Evolutionary conservation across 1,140 invertebrate species (phyloP).

Genomic region (Diorhabda elongata): DNA sequence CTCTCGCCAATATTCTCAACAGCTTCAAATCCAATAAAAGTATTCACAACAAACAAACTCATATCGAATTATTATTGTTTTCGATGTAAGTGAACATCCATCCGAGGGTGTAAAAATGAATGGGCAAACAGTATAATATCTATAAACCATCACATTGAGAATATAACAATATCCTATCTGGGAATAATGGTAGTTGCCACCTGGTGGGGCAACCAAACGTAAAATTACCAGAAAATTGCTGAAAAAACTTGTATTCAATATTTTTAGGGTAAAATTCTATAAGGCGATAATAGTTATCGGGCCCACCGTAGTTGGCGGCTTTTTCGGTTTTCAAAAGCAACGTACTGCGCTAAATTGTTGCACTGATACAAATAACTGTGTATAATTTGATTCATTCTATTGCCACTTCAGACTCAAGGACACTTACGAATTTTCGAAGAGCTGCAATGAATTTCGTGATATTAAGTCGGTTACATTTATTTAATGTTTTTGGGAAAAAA

Average conservation of each 20-base stretch:
- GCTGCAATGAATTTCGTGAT: too few relatives aligned
- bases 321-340: neutral
- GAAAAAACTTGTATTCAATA: slow-evolving; percentile 25
- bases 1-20: too few relatives aligned
- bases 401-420: neutral
- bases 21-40: too few relatives aligned
- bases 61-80: too few relatives aligned
- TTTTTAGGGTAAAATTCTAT: slow-evolving; percentile 25
- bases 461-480: too few relatives aligned
- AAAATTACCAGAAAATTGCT: slow-evolving; percentile 35
- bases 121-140: too few relatives aligned
- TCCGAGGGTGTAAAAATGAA: too few relatives aligned
- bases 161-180: neutral
- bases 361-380: neutral
- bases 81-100: too few relatives aligned
- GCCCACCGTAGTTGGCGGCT: slow-evolving; percentile 14
- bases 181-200: neutral
- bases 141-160: neutral
- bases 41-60: too few relatives aligned
- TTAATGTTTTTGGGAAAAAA: too few relatives aligned
- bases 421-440: neutral
- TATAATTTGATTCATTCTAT: neutral
- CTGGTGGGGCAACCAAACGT: slow-evolving; percentile 24
- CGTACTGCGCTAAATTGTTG: neutral
- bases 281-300: slow-evolving; percentile 31